A percentile compares a stretch with the other conserved stretches of the same genome.
Conservation (phyloP, 2,888 invertebrate species). For the Philopedon plagiatum region DNA sequence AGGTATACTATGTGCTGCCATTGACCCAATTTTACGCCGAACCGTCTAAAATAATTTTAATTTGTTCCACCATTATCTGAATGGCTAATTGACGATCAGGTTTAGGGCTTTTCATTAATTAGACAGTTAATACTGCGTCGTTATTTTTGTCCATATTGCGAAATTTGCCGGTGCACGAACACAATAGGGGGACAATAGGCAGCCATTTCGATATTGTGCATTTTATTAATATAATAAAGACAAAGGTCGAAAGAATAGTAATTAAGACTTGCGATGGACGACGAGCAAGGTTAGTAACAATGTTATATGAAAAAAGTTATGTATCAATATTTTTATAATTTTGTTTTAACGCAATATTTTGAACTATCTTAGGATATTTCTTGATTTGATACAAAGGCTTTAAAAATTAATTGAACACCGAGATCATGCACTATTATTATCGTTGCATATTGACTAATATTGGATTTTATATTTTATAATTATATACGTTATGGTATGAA, state of each 20-base stretch:
- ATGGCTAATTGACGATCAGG: conserved; percentile 28
- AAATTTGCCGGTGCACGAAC: conserved; percentile 3
- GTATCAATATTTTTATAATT: background rate
- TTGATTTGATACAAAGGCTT: too few relatives aligned
- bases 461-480: too few relatives aligned
- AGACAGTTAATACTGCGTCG: conserved; percentile 10
- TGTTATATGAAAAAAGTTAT: background rate
- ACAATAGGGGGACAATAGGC: conserved; percentile 26
- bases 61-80: conserved; percentile 37
- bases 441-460: too few relatives aligned
- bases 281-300: conserved; percentile 16
- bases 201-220: conserved; percentile 5
- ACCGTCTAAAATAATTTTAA: conserved; percentile 24
- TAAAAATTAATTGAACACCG: too few relatives aligned
- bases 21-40: conserved; percentile 28
- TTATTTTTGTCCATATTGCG: conserved; percentile 20
- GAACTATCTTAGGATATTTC: too few relatives aligned
- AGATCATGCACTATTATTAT: too few relatives aligned
- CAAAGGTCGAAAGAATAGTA: conserved; percentile 24
- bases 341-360: background rate
- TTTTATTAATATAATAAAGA: conserved; percentile 29
- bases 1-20: conserved; percentile 22
- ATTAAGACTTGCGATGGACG: conserved; percentile 17
- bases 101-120: conserved; percentile 26
- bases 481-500: too few relatives aligned